Conservation (phyloP, 1,140 invertebrate species). For the Bombyx mori region DNA sequence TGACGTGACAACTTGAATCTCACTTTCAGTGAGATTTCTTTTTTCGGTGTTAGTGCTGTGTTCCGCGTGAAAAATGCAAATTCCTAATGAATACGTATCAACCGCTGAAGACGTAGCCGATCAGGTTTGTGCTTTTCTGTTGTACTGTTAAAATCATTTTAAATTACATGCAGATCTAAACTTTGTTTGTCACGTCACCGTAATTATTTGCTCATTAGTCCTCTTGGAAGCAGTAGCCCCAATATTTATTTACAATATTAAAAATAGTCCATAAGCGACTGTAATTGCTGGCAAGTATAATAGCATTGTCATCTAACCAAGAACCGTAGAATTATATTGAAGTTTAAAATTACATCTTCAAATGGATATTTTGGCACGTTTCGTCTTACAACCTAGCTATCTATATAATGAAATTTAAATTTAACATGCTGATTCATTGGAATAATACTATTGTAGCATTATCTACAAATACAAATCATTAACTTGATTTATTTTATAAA, state of each 20-base stretch:
- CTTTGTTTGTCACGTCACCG: conserved; percentile 66
- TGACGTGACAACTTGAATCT: conserved; percentile 19
- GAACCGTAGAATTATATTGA: neutral
- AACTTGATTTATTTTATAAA: no score
- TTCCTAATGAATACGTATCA: conserved; percentile 89
- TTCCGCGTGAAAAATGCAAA: conserved; percentile 77
- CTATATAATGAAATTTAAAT: no score
- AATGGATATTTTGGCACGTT: no score
- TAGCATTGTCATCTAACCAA: no score
- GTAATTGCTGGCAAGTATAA: conserved; percentile 16
- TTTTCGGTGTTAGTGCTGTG: conserved; percentile 50
- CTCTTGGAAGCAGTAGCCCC: conserved; percentile 18
- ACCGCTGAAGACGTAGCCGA: conserved; percentile 95
- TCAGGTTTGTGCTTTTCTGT: conserved; percentile 77
- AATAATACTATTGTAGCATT: neutral
- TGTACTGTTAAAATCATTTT: neutral
- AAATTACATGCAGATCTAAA: conserved; percentile 41
- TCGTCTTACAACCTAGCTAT: no score
- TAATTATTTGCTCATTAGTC: conserved; percentile 48
- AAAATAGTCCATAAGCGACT: conserved; percentile 15
- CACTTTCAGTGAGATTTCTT: conserved; percentile 41
- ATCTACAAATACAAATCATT: no score
- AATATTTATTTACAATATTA: conserved; percentile 17
- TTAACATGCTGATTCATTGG: neutral
- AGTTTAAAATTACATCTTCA: neutral